A percentile compares a stretch with the other conserved stretches of the same genome.
Evolutionary conservation across 1,140 invertebrate genomes (phyloP).

Genomic region (Bombus balteatus): DNA sequence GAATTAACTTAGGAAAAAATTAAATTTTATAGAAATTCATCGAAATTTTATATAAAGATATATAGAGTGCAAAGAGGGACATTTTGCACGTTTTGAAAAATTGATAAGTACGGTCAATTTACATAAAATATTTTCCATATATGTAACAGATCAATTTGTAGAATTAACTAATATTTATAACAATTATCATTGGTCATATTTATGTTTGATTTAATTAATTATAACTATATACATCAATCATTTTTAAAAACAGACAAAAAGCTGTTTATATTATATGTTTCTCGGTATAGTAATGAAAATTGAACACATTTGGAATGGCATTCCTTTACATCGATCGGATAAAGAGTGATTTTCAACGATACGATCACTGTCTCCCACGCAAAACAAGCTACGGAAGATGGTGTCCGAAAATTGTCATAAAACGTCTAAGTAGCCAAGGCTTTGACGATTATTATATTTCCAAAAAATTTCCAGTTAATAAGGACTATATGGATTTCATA

Average conservation of each 20-base stretch:
- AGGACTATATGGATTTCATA: neutral
- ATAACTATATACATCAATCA: too few relatives aligned
- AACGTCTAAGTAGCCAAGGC: neutral
- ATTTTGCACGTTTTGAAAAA: too few relatives aligned
- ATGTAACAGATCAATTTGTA: neutral
- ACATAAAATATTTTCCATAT: too few relatives aligned
- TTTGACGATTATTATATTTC: neutral
- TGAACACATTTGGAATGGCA: neutral
- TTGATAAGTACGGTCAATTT: too few relatives aligned
- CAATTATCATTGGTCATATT: too few relatives aligned
- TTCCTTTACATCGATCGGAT: conserved; percentile 57
- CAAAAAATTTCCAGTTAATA: neutral
- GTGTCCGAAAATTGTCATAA: conserved; percentile 32
- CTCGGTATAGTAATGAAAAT: conserved; percentile 10
- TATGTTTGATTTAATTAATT: too few relatives aligned
- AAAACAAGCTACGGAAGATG: conserved; percentile 25
- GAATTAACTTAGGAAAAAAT: too few relatives aligned
- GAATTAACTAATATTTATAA: too few relatives aligned
- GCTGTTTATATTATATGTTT: neutral
- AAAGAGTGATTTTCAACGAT: conserved; percentile 43
- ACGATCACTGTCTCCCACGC: neutral
- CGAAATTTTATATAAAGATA: too few relatives aligned
- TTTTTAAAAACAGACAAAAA: too few relatives aligned
- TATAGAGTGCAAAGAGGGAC: too few relatives aligned
- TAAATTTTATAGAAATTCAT: too few relatives aligned